A percentile compares a stretch with the other conserved stretches of the same genome.
Conservation (phyloP, 2,888 invertebrate genomes). For the Drosophila dives region DNA sequence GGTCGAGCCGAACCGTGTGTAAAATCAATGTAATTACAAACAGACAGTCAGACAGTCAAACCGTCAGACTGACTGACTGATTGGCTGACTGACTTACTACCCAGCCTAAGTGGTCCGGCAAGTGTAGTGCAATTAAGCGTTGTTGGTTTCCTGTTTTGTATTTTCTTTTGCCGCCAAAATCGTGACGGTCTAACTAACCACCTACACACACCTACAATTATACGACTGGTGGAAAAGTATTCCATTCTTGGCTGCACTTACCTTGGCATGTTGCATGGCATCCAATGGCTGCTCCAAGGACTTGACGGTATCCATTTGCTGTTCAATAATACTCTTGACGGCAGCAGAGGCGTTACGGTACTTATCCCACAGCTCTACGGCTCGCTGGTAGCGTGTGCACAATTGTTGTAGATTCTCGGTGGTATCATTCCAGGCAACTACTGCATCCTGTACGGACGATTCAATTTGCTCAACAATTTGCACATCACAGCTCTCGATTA, state of each 20-base stretch:
- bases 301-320: slow-evolving; percentile 90
- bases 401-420: slow-evolving; percentile 90
- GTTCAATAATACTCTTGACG: slow-evolving; percentile 91
- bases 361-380: slow-evolving; percentile 92
- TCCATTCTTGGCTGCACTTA: slow-evolving; percentile 83
- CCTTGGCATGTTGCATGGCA: slow-evolving; percentile 90
- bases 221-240: slow-evolving; percentile 30
- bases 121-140: slow-evolving; percentile 58
- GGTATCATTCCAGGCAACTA: slow-evolving; percentile 92
- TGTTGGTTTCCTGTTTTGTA: slow-evolving; percentile 18
- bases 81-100: neutral
- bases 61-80: neutral
- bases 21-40: slow-evolving; percentile 77
- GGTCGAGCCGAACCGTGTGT: slow-evolving; percentile 36
- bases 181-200: slow-evolving; percentile 12
- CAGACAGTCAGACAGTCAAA: neutral
- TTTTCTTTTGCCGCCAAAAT: slow-evolving; percentile 57
- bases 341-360: slow-evolving; percentile 92
- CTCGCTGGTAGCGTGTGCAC: slow-evolving; percentile 91
- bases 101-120: slow-evolving; percentile 32
- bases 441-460: slow-evolving; percentile 91
- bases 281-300: slow-evolving; percentile 89
- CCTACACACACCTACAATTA: slow-evolving; percentile 3
- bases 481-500: slow-evolving; percentile 89
- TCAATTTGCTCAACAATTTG: slow-evolving; percentile 90